Base-by-base conservation (phyloP, 2,113 vertebrate species). In the Pleuronectes platessa region DNA sequence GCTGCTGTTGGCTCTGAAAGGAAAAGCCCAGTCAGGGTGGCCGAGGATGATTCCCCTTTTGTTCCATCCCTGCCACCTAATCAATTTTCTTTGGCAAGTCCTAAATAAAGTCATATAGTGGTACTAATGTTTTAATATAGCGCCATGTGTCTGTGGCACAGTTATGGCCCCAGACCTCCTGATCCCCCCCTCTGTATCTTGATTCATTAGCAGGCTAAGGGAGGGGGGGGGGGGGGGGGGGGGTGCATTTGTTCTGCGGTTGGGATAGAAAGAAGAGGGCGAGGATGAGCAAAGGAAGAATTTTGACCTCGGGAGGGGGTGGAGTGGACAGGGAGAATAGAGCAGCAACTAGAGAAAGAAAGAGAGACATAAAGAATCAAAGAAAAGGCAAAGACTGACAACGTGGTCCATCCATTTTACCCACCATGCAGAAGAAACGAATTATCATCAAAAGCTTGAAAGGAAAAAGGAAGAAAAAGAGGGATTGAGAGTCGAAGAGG, bases 101-200 rank as follows among this genome's bases (percentile, higher is more conserved):
- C 82, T 93, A 92, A 94, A 94, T 94, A 89, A 95, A 94, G 91
- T 92, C 93, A 94, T 90, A 92, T 83, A 94, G 92, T 93, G 94
- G 94, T 93, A 93, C 89, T 94, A 94, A 94, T 94, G 90, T 93
- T 93, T 93, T 91, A 92, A 94, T 93, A 92, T 87, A 94, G 76
- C 83, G 42, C 93, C 94, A 93, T 92, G 91, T 94, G 91, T 93
- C 86, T 79, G 87, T 76, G 81, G 84, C 89, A 91, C 86, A 81
- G 86, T 80, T 78, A 82, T 68, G 71, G 81, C 73, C 61, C 65
- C 68, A n/a, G 86, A 82, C 82, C 79, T 66, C 67, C 79, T 66
- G 85, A 82, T 74, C 79, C 86, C 84, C 69, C 89, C 88, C 79
- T 87, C 81, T 81, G 79, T 40, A 82, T 76, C 70, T 55, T 60